Conservation (phyloP, 1,140 invertebrate genomes). For the Brachionus angularis region DNA sequence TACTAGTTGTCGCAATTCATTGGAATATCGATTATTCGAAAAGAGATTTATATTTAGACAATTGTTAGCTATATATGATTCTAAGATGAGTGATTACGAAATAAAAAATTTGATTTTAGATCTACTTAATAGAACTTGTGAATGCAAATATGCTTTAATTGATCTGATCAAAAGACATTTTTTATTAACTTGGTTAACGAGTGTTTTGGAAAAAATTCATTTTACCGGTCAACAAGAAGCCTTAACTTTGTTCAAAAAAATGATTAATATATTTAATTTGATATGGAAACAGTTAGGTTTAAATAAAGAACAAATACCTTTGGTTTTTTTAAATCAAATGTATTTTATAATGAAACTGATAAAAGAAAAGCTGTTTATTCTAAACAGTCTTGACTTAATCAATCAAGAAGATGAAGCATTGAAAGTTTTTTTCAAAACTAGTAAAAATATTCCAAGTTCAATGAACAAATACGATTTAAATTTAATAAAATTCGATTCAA, state of each 20-base stretch:
- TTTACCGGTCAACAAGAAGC: no score
- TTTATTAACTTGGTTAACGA: slow-evolving; percentile 48
- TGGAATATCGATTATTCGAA: slow-evolving; percentile 62
- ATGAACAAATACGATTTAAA: no score
- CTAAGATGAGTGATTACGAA: slow-evolving; percentile 47
- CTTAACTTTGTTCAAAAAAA: slow-evolving; percentile 3
- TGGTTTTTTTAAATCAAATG: slow-evolving; percentile 41
- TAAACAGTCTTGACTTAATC: no score
- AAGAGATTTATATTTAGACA: slow-evolving; percentile 64
- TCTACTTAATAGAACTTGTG: slow-evolving; percentile 47
- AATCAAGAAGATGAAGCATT: no score
- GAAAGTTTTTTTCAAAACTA: no score
- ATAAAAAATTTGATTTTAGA: slow-evolving; percentile 46
- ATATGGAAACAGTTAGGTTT: background rate
- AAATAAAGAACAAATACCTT: background rate
- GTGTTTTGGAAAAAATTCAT: slow-evolving; percentile 36
- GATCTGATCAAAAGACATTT: slow-evolving; percentile 49
- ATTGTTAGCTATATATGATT: slow-evolving; percentile 61
- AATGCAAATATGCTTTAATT: slow-evolving; percentile 46
- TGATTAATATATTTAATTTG: background rate
- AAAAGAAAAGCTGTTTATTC: background rate
- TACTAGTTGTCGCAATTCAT: slow-evolving; percentile 64
- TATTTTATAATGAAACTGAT: background rate
- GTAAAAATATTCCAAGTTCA: no score
- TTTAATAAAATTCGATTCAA: no score